A percentile compares a stretch with the other conserved stretches of the same genome.
phyloP scores from a whole-genome alignment of 2,888 invertebrate species.

The Atethmia centrago region DNA sequence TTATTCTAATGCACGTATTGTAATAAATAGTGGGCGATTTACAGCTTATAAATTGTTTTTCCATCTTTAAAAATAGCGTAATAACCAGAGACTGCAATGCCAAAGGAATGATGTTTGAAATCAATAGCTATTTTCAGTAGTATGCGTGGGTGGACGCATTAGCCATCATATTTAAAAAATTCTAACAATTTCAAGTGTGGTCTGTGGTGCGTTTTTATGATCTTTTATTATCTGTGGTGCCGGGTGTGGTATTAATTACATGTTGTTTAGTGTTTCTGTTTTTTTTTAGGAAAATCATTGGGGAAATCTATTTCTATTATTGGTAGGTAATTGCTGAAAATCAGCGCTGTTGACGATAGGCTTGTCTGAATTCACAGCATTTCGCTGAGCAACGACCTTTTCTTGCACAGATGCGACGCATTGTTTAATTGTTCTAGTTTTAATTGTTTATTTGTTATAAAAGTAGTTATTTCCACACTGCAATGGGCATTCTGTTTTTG shows the following conservation, averaged over 20 bases:
- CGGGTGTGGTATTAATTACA: conserved; percentile 35
- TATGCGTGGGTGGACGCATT: conserved; percentile 42
- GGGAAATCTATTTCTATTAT: neutral
- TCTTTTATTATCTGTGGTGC: conserved; percentile 35
- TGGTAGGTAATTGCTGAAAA: no score
- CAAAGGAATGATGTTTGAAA: conserved; percentile 25
- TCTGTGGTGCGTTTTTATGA: conserved; percentile 38
- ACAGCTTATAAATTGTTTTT: conserved; percentile 24
- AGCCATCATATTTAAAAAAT: conserved; percentile 37
- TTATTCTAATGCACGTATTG: conserved; percentile 22
- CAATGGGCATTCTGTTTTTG: no score
- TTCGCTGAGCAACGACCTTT: no score
- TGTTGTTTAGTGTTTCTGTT: conserved; percentile 22
- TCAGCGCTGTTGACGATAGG: no score
- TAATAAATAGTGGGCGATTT: conserved; percentile 13
- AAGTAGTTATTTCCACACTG: no score
- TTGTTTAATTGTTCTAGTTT: no score
- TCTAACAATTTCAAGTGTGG: conserved; percentile 56
- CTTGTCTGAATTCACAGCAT: no score
- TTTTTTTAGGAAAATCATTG: conserved; percentile 13
- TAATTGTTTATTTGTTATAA: no score
- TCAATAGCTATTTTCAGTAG: conserved; percentile 50
- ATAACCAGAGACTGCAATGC: conserved; percentile 19
- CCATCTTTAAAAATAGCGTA: conserved; percentile 17
- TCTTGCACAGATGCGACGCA: no score